These are phyloP conservation scores for Corythoichthys haematopterus DNA, from an alignment of 2,113 vertebrate genomes.

Conservation along the genomic window DNA sequence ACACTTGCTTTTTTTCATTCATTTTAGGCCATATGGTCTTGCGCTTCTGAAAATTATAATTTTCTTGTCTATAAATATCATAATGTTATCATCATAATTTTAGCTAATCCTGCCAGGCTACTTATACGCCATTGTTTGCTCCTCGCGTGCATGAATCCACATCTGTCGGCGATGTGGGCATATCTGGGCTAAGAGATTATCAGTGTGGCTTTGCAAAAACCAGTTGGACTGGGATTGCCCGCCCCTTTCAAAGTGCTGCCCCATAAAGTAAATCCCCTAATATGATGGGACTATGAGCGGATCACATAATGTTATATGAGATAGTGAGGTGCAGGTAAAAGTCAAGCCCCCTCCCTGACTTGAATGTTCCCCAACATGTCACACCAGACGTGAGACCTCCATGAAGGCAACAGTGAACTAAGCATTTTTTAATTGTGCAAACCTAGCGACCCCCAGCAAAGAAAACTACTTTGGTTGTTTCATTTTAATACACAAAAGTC, in stretches of 20 bases:
- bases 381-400: constrained; percentile 71
- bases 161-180: constrained; percentile 20
- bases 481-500: constrained; percentile 53
- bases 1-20: too few species aligned
- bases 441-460: constrained; percentile 66
- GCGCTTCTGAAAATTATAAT: too few species aligned
- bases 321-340: constrained; percentile 33
- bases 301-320: constrained; percentile 28
- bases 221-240: constrained; percentile 23
- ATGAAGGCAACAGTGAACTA: constrained; percentile 43
- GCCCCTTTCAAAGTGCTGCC: constrained; percentile 19
- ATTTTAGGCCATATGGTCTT: too few species aligned
- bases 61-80: not conserved
- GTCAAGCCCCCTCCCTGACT: constrained; percentile 21
- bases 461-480: constrained; percentile 60
- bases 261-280: constrained; percentile 26
- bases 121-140: constrained; percentile 6
- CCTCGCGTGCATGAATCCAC: constrained; percentile 20
- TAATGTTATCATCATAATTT: not conserved
- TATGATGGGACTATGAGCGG: constrained; percentile 16
- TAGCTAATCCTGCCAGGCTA: constrained; percentile 9
- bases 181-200: constrained; percentile 51
- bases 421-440: constrained; percentile 65
- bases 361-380: constrained; percentile 51
- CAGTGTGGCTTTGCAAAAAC: constrained; percentile 41